Evolutionary conservation across 2,113 vertebrate species (phyloP).

Genomic region (Eclectus roratus): DNA sequence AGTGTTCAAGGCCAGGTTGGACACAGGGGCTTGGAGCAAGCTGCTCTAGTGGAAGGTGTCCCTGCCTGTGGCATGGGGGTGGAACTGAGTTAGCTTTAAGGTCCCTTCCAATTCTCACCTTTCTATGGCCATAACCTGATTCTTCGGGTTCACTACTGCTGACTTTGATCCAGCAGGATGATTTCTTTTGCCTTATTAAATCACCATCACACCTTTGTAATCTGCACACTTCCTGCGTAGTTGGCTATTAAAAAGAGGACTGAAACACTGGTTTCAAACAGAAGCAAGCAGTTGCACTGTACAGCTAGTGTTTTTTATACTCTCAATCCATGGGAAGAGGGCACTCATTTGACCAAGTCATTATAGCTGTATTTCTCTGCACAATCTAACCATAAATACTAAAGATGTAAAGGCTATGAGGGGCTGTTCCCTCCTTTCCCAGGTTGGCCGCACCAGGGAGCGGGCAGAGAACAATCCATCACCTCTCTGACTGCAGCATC

Average conservation of each 20-base stretch:
- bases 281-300: neutral
- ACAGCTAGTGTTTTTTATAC: neutral
- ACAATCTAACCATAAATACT: neutral
- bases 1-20: no score
- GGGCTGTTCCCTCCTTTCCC: neutral
- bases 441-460: slow-evolving; percentile 16
- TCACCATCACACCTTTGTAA: neutral
- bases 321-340: neutral
- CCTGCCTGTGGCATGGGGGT: neutral
- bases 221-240: neutral
- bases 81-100: accelerated
- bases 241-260: neutral
- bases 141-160: neutral
- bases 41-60: neutral
- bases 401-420: neutral
- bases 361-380: neutral
- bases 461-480: neutral
- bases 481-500: neutral
- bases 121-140: neutral
- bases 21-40: neutral
- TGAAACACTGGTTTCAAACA: neutral
- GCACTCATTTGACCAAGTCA: neutral
- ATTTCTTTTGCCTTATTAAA: neutral
- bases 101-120: neutral
- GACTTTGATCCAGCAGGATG: neutral